Evolutionary conservation across 2,888 invertebrate genomes (phyloP).

Genomic region (Anagyrus pseudococci): DNA sequence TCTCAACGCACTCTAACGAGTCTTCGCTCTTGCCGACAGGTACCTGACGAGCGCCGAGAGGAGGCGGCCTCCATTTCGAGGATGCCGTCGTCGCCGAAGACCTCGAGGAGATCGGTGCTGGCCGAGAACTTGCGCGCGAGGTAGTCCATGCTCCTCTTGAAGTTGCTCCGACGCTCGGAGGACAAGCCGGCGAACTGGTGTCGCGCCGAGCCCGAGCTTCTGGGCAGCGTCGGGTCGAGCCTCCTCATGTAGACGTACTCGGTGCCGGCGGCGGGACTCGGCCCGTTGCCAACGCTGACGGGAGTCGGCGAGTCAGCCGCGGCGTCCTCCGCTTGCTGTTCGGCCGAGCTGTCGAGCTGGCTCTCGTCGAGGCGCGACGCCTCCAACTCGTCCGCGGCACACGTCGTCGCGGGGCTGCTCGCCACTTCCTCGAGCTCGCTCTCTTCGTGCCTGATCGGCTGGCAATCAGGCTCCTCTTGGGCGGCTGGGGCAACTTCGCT

Average conservation of each 20-base stretch:
- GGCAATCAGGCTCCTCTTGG: no score
- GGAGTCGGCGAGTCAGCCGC: slow-evolving; percentile 1
- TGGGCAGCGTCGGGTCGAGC: no score
- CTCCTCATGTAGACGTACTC: slow-evolving; percentile 48
- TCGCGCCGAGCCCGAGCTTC: slow-evolving; percentile 39
- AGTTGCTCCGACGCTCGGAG: slow-evolving; percentile 59
- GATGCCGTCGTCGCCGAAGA: slow-evolving; percentile 45
- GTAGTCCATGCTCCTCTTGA: slow-evolving; percentile 61
- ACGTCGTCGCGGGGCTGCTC: no score
- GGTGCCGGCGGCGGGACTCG: slow-evolving; percentile 38
- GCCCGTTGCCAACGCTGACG: neutral
- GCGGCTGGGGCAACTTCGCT: no score
- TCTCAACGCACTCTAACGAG: neutral
- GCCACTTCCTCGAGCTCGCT: slow-evolving; percentile 14
- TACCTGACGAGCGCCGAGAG: slow-evolving; percentile 34
- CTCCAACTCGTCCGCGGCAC: no score
- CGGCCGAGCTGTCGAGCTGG: neutral
- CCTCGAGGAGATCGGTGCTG: slow-evolving; percentile 53
- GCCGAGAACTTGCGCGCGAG: slow-evolving; percentile 59
- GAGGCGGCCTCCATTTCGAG: slow-evolving; percentile 25
- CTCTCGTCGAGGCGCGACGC: no score
- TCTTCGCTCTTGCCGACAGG: neutral
- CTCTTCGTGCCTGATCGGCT: neutral
- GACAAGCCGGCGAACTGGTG: slow-evolving; percentile 55
- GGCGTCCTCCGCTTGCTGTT: neutral